Evolutionary conservation across 2,113 vertebrate species (phyloP).

Genomic region (Trichomycterus rosablanca): DNA sequence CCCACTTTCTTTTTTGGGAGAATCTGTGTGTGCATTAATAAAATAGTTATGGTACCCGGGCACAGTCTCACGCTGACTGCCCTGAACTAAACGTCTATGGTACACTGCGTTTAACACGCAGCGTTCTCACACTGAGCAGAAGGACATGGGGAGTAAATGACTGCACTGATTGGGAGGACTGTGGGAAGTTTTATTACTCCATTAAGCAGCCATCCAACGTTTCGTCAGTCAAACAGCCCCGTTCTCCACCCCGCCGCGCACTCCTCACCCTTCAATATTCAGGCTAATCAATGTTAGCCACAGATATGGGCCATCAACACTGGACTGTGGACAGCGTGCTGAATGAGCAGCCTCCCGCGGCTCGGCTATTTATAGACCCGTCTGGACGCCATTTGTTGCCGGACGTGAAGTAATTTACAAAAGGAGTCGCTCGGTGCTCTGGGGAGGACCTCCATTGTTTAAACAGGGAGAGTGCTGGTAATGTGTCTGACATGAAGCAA

Average conservation of each 20-base stretch:
- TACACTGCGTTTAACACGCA: background rate
- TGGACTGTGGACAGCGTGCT: constrained; percentile 46
- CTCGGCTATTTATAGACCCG: constrained; percentile 41
- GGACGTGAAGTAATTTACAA: constrained; percentile 38
- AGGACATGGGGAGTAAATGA: constrained; percentile 19
- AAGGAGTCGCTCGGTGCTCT: constrained; percentile 40
- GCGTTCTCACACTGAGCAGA: background rate
- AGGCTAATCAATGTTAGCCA: constrained; percentile 27
- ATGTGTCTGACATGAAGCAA: constrained; percentile 44
- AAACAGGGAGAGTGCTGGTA: constrained; percentile 35
- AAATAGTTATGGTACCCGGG: too few species aligned
- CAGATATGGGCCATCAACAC: constrained; percentile 40
- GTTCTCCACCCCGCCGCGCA: constrained; percentile 18
- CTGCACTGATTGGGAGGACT: constrained; percentile 12
- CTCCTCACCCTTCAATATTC: constrained; percentile 14
- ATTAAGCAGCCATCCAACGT: constrained; percentile 31
- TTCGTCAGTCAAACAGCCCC: constrained; percentile 19
- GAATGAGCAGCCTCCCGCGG: constrained; percentile 42
- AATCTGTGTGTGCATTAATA: too few species aligned
- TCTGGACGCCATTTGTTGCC: constrained; percentile 38
- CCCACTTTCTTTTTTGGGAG: too few species aligned
- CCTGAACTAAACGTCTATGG: constrained; percentile 9
- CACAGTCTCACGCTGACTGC: background rate
- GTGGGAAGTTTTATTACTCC: constrained; percentile 28
- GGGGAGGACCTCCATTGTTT: constrained; percentile 50